Evolutionary conservation across 1,140 invertebrate species (phyloP).

Genomic region (Drosophila orena): DNA sequence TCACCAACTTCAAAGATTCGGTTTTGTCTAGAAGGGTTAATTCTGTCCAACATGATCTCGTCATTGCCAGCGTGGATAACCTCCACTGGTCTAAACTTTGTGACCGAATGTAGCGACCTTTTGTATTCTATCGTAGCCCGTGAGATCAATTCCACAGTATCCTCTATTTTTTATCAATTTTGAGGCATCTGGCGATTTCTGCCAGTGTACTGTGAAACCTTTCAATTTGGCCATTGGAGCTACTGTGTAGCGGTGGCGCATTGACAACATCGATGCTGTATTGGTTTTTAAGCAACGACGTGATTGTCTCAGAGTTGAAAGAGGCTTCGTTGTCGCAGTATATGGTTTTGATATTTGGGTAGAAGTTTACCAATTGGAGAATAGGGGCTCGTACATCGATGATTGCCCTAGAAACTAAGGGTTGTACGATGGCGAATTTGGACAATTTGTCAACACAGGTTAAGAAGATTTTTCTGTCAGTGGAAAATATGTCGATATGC

Average conservation of each 20-base stretch:
- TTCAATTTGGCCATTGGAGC: constrained; percentile 38
- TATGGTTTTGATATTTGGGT: constrained; percentile 12
- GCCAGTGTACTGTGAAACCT: constrained; percentile 41
- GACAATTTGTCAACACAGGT: no score
- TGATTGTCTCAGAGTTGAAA: no score
- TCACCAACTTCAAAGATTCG: no score
- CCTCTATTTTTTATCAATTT: constrained; percentile 13
- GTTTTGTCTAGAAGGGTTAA: not conserved
- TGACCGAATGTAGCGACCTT: not conserved
- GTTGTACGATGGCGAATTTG: not conserved
- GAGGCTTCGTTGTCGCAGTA: constrained; percentile 19
- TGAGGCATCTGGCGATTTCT: constrained; percentile 15
- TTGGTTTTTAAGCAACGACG: not conserved
- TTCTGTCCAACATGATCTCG: not conserved
- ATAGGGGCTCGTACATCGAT: constrained; percentile 4
- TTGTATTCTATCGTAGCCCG: constrained; percentile 3
- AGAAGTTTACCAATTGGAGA: constrained; percentile 15
- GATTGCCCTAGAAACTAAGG: constrained; percentile 10
- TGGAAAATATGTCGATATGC: constrained; percentile 22
- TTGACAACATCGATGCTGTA: constrained; percentile 11
- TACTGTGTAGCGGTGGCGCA: constrained; percentile 27
- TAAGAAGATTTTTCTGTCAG: constrained; percentile 17
- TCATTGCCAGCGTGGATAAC: not conserved
- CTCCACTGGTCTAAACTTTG: not conserved
- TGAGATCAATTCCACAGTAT: constrained; percentile 1